These are phyloP conservation scores for Centroberyx gerrardi DNA, from an alignment of 2,797 vertebrate genomes.

Conservation along the genomic window DNA sequence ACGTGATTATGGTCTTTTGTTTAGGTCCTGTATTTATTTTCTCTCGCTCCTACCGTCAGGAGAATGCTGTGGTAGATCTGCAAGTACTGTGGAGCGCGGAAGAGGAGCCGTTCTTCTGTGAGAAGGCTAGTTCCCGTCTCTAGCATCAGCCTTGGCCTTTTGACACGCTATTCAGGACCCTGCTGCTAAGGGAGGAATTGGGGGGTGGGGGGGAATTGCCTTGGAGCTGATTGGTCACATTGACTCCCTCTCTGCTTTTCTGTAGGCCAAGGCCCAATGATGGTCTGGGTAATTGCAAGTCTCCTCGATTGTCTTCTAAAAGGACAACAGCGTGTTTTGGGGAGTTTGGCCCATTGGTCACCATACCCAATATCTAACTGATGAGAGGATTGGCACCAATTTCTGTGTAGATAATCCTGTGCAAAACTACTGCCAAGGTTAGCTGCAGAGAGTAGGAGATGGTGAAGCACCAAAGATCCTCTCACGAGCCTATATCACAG, in stretches of 20 bases:
- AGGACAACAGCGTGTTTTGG: too few relatives aligned
- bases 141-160: conserved; percentile 5
- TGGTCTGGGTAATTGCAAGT: conserved; percentile 22
- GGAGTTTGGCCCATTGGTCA: too few relatives aligned
- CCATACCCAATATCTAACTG: too few relatives aligned
- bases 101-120: background rate
- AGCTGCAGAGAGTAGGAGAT: conserved; percentile 26
- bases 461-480: conserved; percentile 18
- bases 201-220: background rate
- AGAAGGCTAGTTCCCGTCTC: background rate
- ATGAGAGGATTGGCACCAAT: too few relatives aligned
- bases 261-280: conserved; percentile 13
- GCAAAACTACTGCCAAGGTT: conserved; percentile 10
- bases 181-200: background rate
- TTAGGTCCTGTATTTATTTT: conserved; percentile 34
- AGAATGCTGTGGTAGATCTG: conserved; percentile 21
- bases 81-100: background rate
- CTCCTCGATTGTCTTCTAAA: background rate
- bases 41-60: background rate
- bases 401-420: too few relatives aligned
- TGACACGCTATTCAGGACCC: background rate
- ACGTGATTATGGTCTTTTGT: conserved; percentile 58
- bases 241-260: background rate
- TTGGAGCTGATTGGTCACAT: conserved; percentile 1
- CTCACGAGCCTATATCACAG: conserved; percentile 1